phyloP scores from a whole-genome alignment of 1,140 invertebrate species.

The Ruditapes philippinarum region DNA sequence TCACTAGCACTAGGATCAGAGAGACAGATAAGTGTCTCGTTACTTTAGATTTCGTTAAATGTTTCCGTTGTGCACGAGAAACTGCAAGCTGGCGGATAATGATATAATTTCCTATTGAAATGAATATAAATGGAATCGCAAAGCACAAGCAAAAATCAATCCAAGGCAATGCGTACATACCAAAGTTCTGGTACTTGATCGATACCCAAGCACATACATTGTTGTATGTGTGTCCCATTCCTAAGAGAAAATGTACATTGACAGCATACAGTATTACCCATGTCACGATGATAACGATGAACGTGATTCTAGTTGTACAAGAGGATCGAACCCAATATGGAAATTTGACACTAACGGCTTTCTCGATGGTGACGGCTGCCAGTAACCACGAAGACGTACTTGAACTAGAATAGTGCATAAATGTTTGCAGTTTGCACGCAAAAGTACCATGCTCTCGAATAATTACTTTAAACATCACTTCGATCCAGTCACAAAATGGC shows the following conservation, averaged over 20 bases:
- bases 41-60: slow-evolving; percentile 1
- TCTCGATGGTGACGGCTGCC: slow-evolving; percentile 66
- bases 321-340: slow-evolving; percentile 47
- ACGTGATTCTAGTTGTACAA: slow-evolving; percentile 23
- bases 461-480: slow-evolving; percentile 58
- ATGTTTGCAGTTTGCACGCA: slow-evolving; percentile 65
- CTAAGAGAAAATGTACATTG: slow-evolving; percentile 65
- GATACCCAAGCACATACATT: slow-evolving; percentile 37
- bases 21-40: slow-evolving; percentile 54
- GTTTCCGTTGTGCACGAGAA: slow-evolving; percentile 12
- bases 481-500: slow-evolving; percentile 62
- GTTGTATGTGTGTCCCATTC: slow-evolving; percentile 47
- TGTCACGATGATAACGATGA: slow-evolving; percentile 14
- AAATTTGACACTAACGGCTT: slow-evolving; percentile 58
- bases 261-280: slow-evolving; percentile 30
- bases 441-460: slow-evolving; percentile 19
- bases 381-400: slow-evolving; percentile 69
- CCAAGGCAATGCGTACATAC: slow-evolving; percentile 66
- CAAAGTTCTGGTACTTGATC: slow-evolving; percentile 45
- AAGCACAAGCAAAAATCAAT: slow-evolving; percentile 66
- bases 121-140: slow-evolving; percentile 41
- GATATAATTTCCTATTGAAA: slow-evolving; percentile 44
- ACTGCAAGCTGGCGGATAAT: slow-evolving; percentile 43
- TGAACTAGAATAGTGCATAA: slow-evolving; percentile 48
- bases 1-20: slow-evolving; percentile 65